These are phyloP conservation scores for Glaucomys volans DNA, from an alignment of 2,113 vertebrate species.

Conservation along the genomic window DNA sequence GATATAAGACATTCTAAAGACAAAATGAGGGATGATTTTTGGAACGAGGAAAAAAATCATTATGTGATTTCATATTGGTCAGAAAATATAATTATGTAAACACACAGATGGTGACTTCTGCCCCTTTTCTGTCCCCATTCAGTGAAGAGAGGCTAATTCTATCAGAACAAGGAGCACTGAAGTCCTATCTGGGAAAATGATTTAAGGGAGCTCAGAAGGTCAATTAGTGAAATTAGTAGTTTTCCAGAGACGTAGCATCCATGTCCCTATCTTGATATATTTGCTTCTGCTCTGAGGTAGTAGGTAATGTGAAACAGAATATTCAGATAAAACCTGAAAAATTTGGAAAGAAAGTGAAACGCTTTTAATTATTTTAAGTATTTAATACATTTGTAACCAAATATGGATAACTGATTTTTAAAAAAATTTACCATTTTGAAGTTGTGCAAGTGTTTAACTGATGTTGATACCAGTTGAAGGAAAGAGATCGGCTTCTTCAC, in stretches of 20 bases:
- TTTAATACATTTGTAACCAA: neutral
- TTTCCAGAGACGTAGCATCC: neutral
- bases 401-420: neutral
- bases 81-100: neutral
- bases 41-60: neutral
- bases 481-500: neutral
- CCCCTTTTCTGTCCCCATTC: neutral
- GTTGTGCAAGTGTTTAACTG: neutral
- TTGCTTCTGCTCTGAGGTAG: neutral
- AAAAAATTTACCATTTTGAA: neutral
- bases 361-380: constrained; percentile 18
- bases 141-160: neutral
- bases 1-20: constrained; percentile 33
- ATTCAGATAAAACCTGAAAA: neutral
- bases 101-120: neutral
- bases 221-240: neutral
- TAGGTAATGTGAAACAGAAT: neutral
- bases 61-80: neutral
- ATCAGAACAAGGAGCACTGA: neutral
- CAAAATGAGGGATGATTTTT: neutral
- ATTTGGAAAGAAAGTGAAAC: neutral
- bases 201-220: neutral
- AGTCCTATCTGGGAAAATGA: neutral
- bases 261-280: neutral
- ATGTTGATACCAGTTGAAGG: neutral